phyloP scores from a whole-genome alignment of 2,888 invertebrate genomes.

The Drosophila flavopinicola region DNA sequence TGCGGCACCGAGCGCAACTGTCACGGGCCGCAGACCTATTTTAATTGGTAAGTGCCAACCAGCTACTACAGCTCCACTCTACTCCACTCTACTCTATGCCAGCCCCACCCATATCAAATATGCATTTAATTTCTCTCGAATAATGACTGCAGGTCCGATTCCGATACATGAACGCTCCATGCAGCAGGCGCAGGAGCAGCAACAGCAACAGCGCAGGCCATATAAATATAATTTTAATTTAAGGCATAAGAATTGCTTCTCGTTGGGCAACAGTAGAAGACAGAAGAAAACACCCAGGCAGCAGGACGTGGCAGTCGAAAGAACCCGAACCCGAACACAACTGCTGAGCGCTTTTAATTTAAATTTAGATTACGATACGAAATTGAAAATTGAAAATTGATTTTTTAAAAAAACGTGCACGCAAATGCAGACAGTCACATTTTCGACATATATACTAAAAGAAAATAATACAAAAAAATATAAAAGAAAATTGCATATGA shows the following conservation, averaged over 20 bases:
- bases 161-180: slow-evolving; percentile 78
- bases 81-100: background rate
- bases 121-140: slow-evolving; percentile 38
- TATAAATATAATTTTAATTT: slow-evolving; percentile 78
- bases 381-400: slow-evolving; percentile 45
- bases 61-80: background rate
- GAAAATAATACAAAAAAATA: slow-evolving; percentile 18
- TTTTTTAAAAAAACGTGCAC: slow-evolving; percentile 42
- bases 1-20: slow-evolving; percentile 91
- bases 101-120: slow-evolving; percentile 19
- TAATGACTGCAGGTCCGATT: slow-evolving; percentile 68
- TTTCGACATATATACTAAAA: slow-evolving; percentile 27
- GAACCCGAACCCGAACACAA: slow-evolving; percentile 12
- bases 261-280: slow-evolving; percentile 41
- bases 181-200: slow-evolving; percentile 32
- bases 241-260: slow-evolving; percentile 76
- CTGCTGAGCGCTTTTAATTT: slow-evolving; percentile 67
- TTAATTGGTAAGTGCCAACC: slow-evolving; percentile 86
- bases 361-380: slow-evolving; percentile 68
- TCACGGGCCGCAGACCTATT: slow-evolving; percentile 86
- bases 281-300: slow-evolving; percentile 1
- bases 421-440: slow-evolving; percentile 35
- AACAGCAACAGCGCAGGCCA: slow-evolving; percentile 30
- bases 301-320: slow-evolving; percentile 16
- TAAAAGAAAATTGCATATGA: slow-evolving; percentile 56